These are phyloP conservation scores for Aeoliscus strigatus DNA, from an alignment of 2,797 vertebrate genomes.

Conservation along the genomic window DNA sequence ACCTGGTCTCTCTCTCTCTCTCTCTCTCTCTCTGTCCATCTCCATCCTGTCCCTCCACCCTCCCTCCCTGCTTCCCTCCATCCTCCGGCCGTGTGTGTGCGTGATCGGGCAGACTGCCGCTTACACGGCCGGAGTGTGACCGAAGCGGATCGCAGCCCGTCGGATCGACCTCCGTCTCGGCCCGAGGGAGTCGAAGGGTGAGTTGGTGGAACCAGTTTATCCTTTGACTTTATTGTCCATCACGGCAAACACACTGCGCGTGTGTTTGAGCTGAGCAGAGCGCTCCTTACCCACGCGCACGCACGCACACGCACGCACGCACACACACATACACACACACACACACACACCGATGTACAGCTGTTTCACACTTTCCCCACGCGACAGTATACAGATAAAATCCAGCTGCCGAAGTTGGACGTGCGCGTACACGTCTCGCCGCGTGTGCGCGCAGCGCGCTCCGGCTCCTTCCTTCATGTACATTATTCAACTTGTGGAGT, in stretches of 20 bases:
- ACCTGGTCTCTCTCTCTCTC: slow-evolving; percentile 14
- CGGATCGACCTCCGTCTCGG: slow-evolving; percentile 34
- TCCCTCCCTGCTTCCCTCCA: slow-evolving; percentile 12
- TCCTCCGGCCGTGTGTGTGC: slow-evolving; percentile 9
- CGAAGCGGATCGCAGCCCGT: slow-evolving; percentile 16
- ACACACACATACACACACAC: too few species aligned
- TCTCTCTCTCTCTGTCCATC: too few species aligned
- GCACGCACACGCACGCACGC: too few species aligned
- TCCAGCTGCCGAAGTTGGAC: slow-evolving; percentile 40
- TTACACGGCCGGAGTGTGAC: slow-evolving; percentile 27
- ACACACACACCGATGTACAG: too few species aligned
- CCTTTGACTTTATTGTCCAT: slow-evolving; percentile 9
- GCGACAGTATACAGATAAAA: slow-evolving; percentile 1
- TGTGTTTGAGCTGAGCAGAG: too few species aligned
- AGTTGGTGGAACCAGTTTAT: slow-evolving; percentile 44
- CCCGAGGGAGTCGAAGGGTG: slow-evolving; percentile 48
- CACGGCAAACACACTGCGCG: too few species aligned
- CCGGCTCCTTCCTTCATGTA: slow-evolving; percentile 11
- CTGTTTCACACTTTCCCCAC: neutral
- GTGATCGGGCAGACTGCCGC: slow-evolving; percentile 20
- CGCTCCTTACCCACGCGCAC: too few species aligned
- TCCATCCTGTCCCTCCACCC: too few species aligned
- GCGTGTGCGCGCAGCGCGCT: slow-evolving; percentile 26
- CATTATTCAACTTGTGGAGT: slow-evolving; percentile 38
- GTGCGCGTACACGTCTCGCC: too few species aligned